Conservation (phyloP, 2,113 vertebrate species). For the Menura novaehollandiae region DNA sequence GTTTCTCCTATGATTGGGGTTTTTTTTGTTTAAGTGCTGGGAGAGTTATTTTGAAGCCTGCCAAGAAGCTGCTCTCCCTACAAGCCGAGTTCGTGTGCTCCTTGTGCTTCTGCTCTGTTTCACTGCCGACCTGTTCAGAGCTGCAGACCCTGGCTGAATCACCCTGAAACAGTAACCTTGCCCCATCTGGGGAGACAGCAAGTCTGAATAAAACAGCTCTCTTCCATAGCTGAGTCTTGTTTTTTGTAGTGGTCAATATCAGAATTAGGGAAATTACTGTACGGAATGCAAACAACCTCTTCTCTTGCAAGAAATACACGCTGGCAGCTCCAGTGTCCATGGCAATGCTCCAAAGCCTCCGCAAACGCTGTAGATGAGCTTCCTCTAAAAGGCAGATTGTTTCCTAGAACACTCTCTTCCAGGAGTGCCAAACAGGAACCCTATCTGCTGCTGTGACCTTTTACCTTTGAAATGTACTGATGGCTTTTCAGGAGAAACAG, state of each 20-base stretch:
- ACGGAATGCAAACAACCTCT: not conserved
- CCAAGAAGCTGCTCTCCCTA: not conserved
- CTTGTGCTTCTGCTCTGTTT: not conserved
- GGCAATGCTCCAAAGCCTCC: not conserved
- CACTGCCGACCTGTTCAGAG: accelerated
- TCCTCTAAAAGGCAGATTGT: not conserved
- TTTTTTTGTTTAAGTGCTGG: not conserved
- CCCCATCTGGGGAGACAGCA: not conserved
- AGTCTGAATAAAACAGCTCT: not conserved
- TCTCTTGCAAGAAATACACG: not conserved
- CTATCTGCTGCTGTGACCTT: accelerated
- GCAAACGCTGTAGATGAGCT: not conserved
- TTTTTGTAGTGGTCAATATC: not conserved
- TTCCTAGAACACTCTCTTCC: not conserved
- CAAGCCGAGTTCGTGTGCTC: not conserved
- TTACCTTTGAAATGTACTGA: accelerated
- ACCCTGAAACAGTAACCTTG: not conserved
- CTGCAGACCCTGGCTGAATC: not conserved
- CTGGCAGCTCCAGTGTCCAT: not conserved
- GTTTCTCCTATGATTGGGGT: accelerated
- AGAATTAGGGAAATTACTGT: not conserved
- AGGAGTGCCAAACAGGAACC: not conserved
- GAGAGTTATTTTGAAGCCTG: not conserved
- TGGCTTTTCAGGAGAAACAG: not conserved
- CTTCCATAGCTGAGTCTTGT: not conserved